phyloP scores from a whole-genome alignment of 2,113 vertebrate species.

The Odontesthes bonariensis region DNA sequence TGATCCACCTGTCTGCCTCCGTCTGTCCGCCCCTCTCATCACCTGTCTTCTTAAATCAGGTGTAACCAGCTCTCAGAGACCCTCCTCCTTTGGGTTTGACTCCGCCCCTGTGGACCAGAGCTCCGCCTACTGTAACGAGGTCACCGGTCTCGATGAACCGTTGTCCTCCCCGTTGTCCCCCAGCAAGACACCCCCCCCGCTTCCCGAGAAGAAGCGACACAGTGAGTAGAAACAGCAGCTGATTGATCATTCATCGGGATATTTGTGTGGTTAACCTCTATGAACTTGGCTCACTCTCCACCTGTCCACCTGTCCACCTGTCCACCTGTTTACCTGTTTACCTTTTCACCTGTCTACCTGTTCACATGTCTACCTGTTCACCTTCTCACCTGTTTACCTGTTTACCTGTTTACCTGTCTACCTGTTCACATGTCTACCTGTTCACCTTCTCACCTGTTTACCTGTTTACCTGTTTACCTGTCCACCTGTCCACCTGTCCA shows the following conservation, averaged over 20 bases:
- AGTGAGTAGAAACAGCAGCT: constrained; percentile 84
- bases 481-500: no score
- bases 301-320: no score
- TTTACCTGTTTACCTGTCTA: no score
- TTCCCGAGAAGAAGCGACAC: constrained; percentile 95
- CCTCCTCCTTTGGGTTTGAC: constrained; percentile 63
- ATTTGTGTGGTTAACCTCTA: neutral
- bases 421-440: neutral
- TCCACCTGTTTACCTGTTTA: neutral
- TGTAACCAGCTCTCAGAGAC: constrained; percentile 42
- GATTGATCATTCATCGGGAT: neutral
- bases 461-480: no score
- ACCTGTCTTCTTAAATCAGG: constrained; percentile 18
- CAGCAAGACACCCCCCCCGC: constrained; percentile 81
- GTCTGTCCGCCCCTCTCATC: neutral
- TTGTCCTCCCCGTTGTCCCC: constrained; percentile 82
- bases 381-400: no score
- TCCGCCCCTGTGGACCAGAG: constrained; percentile 79
- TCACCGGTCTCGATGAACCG: constrained; percentile 80
- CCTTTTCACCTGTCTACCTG: no score
- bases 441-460: no score
- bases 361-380: neutral
- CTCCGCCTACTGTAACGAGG: constrained; percentile 82
- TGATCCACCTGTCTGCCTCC: neutral
- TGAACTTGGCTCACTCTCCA: neutral